These are phyloP conservation scores for Tenebrio molitor DNA, from an alignment of 1,140 invertebrate species.

Conservation along the genomic window DNA sequence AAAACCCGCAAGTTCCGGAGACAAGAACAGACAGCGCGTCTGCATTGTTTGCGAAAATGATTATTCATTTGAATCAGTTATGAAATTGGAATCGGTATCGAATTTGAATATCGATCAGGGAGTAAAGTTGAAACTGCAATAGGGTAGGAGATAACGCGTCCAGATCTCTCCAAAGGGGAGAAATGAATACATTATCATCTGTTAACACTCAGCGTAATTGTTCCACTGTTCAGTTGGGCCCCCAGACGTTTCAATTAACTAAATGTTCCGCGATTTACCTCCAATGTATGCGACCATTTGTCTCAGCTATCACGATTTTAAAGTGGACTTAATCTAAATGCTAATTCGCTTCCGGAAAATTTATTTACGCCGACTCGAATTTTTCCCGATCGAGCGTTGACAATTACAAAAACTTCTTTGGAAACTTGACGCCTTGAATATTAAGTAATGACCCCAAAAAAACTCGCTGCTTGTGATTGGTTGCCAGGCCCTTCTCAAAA, in stretches of 20 bases:
- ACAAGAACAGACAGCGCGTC: too few relatives aligned
- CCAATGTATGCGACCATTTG: constrained; percentile 58
- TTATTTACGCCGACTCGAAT: not conserved
- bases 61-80: constrained; percentile 10
- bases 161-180: constrained; percentile 28
- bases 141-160: constrained; percentile 26
- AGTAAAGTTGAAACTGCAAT: constrained; percentile 36
- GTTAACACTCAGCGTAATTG: constrained; percentile 66
- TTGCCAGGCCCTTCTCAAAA: too few relatives aligned
- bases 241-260: constrained; percentile 65
- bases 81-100: constrained; percentile 16
- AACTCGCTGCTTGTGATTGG: too few relatives aligned
- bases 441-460: too few relatives aligned
- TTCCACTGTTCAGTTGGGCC: constrained; percentile 60
- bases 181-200: constrained; percentile 65
- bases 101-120: constrained; percentile 31
- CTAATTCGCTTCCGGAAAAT: constrained; percentile 53
- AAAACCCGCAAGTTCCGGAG: too few relatives aligned
- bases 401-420: too few relatives aligned
- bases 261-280: constrained; percentile 65
- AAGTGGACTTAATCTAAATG: constrained; percentile 61
- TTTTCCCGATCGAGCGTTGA: constrained; percentile 1
- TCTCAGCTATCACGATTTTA: constrained; percentile 55
- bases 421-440: too few relatives aligned
- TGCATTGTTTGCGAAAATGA: not conserved